Conservation (phyloP, 2,797 vertebrate species). For the Sebastes diaconus region DNA sequence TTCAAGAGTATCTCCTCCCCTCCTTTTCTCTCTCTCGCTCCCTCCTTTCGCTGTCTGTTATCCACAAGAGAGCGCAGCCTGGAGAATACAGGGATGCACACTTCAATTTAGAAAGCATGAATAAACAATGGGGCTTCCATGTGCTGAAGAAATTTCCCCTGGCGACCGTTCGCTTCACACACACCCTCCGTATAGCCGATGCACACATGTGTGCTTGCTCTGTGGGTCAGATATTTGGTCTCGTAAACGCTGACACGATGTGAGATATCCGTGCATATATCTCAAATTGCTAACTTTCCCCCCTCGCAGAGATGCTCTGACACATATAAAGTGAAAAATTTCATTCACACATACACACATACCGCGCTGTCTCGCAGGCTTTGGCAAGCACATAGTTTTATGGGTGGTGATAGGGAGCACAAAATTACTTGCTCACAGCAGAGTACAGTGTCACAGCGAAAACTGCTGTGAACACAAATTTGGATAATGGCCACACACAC, state of each 20-base stretch:
- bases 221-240: constrained; percentile 16
- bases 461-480: constrained; percentile 67
- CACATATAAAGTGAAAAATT: constrained; percentile 1
- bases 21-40: constrained; percentile 2
- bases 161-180: constrained; percentile 55
- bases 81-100: constrained; percentile 77
- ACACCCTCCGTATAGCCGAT: constrained; percentile 43
- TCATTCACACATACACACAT: not conserved
- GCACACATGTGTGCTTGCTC: constrained; percentile 29
- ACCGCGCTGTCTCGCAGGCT: not conserved
- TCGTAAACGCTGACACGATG: constrained; percentile 16
- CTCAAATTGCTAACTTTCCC: constrained; percentile 24
- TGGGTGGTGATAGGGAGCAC: constrained; percentile 32
- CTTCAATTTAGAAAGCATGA: constrained; percentile 84
- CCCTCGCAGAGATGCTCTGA: not conserved
- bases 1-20: constrained; percentile 47
- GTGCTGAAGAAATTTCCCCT: constrained; percentile 79
- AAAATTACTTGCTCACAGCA: constrained; percentile 58
- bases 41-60: constrained; percentile 48
- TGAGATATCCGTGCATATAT: constrained; percentile 12
- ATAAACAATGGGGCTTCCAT: constrained; percentile 83
- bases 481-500: constrained; percentile 48
- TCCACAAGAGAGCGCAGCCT: constrained; percentile 59
- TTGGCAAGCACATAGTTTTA: constrained; percentile 32
- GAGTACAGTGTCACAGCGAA: constrained; percentile 48